phyloP scores from a whole-genome alignment of 2,113 vertebrate species.

The Podilymbus podiceps region DNA sequence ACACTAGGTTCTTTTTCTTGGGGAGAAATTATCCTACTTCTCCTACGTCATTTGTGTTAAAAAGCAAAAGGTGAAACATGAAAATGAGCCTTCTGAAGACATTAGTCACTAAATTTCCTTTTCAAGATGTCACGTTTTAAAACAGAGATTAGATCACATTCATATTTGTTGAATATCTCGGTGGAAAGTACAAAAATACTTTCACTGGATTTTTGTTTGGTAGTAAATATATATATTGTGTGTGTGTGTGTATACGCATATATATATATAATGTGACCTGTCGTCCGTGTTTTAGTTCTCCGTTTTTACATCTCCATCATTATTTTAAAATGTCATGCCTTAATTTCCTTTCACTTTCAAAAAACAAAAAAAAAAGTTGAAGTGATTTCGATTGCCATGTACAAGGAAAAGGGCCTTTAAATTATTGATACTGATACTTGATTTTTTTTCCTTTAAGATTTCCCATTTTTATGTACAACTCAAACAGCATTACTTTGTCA shows the following conservation, averaged over 20 bases:
- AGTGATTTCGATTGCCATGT: slow-evolving; percentile 52
- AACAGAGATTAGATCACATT: background rate
- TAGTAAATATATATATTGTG: background rate
- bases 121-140: background rate
- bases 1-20: background rate
- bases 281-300: background rate
- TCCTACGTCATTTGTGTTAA: background rate
- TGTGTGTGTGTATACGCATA: too few relatives aligned
- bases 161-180: background rate
- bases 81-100: background rate
- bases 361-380: background rate
- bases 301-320: background rate
- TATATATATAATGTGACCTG: background rate
- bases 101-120: background rate
- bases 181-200: background rate
- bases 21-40: background rate
- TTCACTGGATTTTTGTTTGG: background rate
- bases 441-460: background rate
- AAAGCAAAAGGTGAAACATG: background rate
- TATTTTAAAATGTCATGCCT: background rate
- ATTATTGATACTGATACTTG: background rate
- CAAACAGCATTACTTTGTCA: background rate
- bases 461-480: background rate
- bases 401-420: slow-evolving; percentile 22
- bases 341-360: background rate